These are phyloP conservation scores for Dynastes maya DNA, from an alignment of 2,888 invertebrate genomes.

Conservation along the genomic window DNA sequence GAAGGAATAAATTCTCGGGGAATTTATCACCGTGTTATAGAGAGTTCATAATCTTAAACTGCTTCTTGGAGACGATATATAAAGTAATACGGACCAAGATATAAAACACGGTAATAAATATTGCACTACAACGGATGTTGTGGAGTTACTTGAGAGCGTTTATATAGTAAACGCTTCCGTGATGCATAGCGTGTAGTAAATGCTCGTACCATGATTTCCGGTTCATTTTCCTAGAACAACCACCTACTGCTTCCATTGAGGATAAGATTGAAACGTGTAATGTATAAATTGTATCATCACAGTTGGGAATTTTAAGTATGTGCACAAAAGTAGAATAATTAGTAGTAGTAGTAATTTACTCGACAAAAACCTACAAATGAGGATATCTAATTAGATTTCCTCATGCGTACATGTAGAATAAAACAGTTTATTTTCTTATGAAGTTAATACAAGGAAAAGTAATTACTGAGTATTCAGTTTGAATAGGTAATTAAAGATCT, in stretches of 20 bases:
- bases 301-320: not conserved
- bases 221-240: slow-evolving; percentile 19
- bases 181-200: slow-evolving; percentile 19
- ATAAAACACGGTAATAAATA: slow-evolving; percentile 26
- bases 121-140: slow-evolving; percentile 29
- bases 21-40: slow-evolving; percentile 33
- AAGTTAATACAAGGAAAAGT: too few relatives aligned
- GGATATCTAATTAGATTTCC: too few relatives aligned
- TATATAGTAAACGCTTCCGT: slow-evolving; percentile 33
- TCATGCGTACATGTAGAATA: not conserved
- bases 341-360: too few relatives aligned
- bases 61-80: not conserved
- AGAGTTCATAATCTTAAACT: slow-evolving; percentile 24
- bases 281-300: not conserved
- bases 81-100: slow-evolving; percentile 14
- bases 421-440: too few relatives aligned
- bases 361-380: too few relatives aligned
- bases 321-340: not conserved
- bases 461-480: too few relatives aligned
- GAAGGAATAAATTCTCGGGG: slow-evolving; percentile 2
- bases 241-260: not conserved
- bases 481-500: too few relatives aligned
- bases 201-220: not conserved
- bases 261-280: not conserved
- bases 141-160: slow-evolving; percentile 4